phyloP scores from a whole-genome alignment of 2,113 vertebrate species.

The Eudyptes chrysolophus region DNA sequence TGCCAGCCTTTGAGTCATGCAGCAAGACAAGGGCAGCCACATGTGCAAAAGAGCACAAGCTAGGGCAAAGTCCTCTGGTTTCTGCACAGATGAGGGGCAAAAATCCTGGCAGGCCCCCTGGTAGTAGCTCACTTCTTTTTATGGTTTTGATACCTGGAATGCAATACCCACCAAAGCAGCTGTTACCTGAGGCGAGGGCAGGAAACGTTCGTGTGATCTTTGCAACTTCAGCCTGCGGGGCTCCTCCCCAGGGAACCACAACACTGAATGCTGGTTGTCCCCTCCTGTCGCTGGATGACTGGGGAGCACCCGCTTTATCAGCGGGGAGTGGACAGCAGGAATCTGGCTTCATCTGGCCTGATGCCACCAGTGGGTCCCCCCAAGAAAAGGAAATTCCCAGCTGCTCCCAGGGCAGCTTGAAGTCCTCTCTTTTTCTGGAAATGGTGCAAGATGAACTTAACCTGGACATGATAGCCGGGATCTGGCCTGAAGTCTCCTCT shows the following conservation, averaged over 20 bases:
- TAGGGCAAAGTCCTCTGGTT: neutral
- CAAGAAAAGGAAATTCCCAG: neutral
- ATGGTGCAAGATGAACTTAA: neutral
- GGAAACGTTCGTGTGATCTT: neutral
- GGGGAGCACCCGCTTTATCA: neutral
- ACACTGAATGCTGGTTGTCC: neutral
- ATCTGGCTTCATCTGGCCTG: neutral
- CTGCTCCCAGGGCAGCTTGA: neutral
- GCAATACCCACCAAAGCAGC: neutral
- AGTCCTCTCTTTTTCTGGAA: neutral
- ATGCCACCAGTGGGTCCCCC: neutral
- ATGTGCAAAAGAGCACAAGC: neutral
- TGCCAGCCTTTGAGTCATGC: conserved; percentile 25
- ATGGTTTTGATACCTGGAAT: neutral
- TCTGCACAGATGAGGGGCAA: neutral
- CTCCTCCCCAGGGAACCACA: neutral
- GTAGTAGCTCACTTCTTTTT: neutral
- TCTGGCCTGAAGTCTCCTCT: neutral
- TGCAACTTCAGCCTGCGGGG: neutral
- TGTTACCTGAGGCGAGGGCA: neutral
- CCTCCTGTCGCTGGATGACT: neutral
- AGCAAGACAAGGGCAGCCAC: neutral
- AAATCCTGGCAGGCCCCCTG: neutral
- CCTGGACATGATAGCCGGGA: neutral
- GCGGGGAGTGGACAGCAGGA: fast-evolving